These are phyloP conservation scores for Thalassarche chlororhynchos DNA, from an alignment of 2,113 vertebrate species.

Conservation along the genomic window DNA sequence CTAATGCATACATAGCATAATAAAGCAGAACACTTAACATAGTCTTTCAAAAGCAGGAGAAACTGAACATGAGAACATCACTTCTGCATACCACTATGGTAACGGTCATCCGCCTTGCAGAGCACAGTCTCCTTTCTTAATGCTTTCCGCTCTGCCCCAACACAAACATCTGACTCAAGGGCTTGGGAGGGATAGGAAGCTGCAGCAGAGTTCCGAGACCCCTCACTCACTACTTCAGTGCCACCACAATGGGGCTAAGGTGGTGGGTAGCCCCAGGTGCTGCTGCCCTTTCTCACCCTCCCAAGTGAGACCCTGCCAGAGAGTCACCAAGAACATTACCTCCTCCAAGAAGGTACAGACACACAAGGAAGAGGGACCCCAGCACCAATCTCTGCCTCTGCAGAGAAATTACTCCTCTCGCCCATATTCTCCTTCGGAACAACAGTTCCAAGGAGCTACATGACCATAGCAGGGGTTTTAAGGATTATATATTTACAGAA, in stretches of 20 bases:
- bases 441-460: neutral
- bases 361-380: neutral
- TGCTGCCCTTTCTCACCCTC: neutral
- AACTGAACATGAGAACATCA: neutral
- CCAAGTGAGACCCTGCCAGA: neutral
- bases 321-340: neutral
- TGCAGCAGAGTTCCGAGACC: neutral
- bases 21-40: neutral
- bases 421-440: neutral
- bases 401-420: neutral
- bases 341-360: neutral
- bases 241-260: too few relatives aligned
- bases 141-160: neutral
- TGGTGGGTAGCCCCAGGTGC: neutral
- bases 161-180: neutral
- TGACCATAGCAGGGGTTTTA: neutral
- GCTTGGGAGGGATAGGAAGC: neutral
- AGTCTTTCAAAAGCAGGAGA: neutral
- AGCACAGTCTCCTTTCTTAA: neutral
- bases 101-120: neutral
- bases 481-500: neutral
- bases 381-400: neutral
- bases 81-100: accelerated
- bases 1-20: neutral
- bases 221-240: neutral